Conservation (phyloP, 1,140 invertebrate species). For the Zaprionus gabonicus region DNA sequence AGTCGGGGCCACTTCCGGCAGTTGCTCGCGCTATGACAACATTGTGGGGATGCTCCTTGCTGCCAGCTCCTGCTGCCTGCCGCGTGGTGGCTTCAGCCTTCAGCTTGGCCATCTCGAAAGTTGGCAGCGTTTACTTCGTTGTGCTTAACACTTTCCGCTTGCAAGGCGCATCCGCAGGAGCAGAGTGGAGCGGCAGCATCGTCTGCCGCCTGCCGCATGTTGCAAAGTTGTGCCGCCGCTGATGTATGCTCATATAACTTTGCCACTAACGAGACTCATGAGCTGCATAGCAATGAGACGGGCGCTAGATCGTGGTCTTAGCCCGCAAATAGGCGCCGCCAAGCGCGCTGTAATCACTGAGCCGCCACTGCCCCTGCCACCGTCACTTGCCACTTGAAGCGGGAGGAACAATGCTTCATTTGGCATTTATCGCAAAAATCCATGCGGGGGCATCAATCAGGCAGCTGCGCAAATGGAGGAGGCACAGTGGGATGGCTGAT, state of each 20-base stretch:
- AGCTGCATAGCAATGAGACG: constrained; percentile 76
- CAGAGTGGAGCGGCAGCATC: neutral
- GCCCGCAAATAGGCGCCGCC: constrained; percentile 49
- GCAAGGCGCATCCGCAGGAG: constrained; percentile 41
- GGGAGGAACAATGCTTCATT: constrained; percentile 40
- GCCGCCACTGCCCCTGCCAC: constrained; percentile 16
- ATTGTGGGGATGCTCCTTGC: constrained; percentile 8
- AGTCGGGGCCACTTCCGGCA: constrained; percentile 40
- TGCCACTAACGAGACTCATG: constrained; percentile 81
- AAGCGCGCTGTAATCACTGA: constrained; percentile 48
- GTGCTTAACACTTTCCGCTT: constrained; percentile 78
- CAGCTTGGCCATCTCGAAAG: constrained; percentile 54
- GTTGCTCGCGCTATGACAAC: constrained; percentile 38
- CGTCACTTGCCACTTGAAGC: neutral
- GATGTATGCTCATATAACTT: constrained; percentile 82
- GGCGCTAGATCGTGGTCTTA: constrained; percentile 15
- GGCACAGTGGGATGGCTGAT: neutral
- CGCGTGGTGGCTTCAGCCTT: neutral
- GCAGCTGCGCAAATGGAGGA: constrained; percentile 40
- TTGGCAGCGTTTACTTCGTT: constrained; percentile 72
- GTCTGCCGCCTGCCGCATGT: constrained; percentile 50
- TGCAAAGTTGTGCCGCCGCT: constrained; percentile 75
- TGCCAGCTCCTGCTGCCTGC: neutral
- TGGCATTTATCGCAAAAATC: constrained; percentile 38
- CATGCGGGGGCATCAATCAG: constrained; percentile 61